Evolutionary conservation across 2,888 invertebrate species (phyloP), one percentile per base, ranked within the genome.

Genomic region (Seira musarum): DNA sequence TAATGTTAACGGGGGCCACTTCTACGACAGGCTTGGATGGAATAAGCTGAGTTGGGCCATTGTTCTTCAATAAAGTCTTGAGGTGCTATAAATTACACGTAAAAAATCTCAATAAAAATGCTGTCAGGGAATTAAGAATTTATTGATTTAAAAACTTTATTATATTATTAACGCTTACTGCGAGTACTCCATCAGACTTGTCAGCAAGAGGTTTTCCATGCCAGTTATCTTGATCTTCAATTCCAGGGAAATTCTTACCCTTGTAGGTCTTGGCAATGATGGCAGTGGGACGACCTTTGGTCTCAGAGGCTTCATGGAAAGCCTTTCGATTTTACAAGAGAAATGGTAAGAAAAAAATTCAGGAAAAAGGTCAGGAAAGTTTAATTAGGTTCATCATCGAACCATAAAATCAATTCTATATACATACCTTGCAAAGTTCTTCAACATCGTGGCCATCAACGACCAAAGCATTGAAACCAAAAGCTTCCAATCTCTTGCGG

Each of bases 401-500:
- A n/a, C n/a, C n/a, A n/a, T n/a, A n/a, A n/a, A n/a, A n/a, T n/a
- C n/a, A n/a, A n/a, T n/a, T n/a, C n/a, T n/a, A 2, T 17, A 21
- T 17, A 17, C 61, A 15, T 87, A 90, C 91, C 91, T 96, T 96
- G 88, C 93, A 93, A 72, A 99, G 91, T 88, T 95, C 96, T 79
- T 95, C 94, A 35, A 99, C 93, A 89, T 97, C 95, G 88, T 99
- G 99, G 0, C 99, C 99, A 90, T 99, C 99, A 25, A 99, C 95
- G 30, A 97, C 94, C 78, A 97, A 90, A 0, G 97, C 93, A 89
- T 97, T 93, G 87, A 95, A 94, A 67, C 98, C 98, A 89, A 98
- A 99, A 1, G 97, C 92, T 88, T 96, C 96, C 30, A 96, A 89
- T 21, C 97, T 93, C 75, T 93, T 93, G 83, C 94, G 93, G 89